These are phyloP conservation scores for Mobula hypostoma DNA, from an alignment of 2,113 vertebrate species.

Conservation along the genomic window DNA sequence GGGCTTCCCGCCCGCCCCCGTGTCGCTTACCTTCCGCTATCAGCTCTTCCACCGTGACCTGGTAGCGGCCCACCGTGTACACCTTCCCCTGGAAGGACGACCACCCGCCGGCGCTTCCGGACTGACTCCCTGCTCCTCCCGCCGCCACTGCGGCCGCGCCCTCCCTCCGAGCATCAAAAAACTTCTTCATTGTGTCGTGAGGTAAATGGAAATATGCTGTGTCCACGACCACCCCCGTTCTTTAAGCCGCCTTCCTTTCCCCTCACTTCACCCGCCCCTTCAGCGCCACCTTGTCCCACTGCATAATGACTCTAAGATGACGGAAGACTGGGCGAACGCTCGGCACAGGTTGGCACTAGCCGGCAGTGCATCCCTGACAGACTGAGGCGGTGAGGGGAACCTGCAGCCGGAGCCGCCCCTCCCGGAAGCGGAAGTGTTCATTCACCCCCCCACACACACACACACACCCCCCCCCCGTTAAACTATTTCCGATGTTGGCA, in stretches of 20 bases:
- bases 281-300: too few species aligned
- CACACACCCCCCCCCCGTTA: not conserved
- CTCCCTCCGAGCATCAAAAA: constrained; percentile 26
- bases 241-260: too few species aligned
- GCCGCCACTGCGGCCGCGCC: not conserved
- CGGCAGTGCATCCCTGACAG: not conserved
- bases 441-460: not conserved
- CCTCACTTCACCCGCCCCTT: too few species aligned
- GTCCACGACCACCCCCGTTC: too few species aligned
- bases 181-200: constrained; percentile 26
- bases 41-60: constrained; percentile 32
- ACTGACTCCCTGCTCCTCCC: not conserved
- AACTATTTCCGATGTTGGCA: too few species aligned
- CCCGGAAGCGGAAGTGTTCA: not conserved
- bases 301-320: too few species aligned
- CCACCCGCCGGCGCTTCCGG: not conserved
- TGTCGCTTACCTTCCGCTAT: not conserved
- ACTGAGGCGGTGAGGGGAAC: not conserved
- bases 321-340: too few species aligned
- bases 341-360: too few species aligned
- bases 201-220: not conserved
- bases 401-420: not conserved
- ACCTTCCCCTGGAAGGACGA: constrained; percentile 18
- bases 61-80: constrained; percentile 26
- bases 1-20: not conserved